These are phyloP conservation scores for Neomorphus geoffroyi DNA, from an alignment of 2,797 vertebrate genomes.

Conservation along the genomic window DNA sequence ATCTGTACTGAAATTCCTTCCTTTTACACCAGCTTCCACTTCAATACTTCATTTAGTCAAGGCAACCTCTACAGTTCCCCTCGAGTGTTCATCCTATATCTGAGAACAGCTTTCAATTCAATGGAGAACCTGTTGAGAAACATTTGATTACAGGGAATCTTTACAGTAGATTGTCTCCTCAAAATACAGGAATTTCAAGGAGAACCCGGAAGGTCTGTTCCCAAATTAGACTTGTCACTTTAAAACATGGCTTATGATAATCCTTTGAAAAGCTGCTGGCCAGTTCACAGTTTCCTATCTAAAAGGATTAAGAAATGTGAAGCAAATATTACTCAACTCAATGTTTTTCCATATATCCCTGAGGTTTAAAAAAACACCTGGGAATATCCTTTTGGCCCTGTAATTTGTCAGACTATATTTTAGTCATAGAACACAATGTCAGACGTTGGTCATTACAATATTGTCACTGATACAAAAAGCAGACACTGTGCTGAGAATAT, in stretches of 20 bases:
- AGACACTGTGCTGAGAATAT: not conserved
- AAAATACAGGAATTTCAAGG: conserved; percentile 2
- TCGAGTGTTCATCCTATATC: conserved; percentile 26
- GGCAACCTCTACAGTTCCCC: not conserved
- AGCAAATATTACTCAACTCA: not conserved
- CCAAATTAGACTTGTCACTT: not conserved
- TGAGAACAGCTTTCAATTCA: conserved; percentile 5
- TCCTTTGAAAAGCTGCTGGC: not conserved
- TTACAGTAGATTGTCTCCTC: not conserved
- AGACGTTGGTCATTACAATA: not conserved
- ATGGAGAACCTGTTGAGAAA: conserved; percentile 8
- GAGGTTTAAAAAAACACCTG: not conserved
- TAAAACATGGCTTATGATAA: not conserved
- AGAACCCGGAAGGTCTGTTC: not conserved
- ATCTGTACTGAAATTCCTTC: not conserved
- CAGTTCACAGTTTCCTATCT: not conserved
- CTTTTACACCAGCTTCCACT: conserved; percentile 20
- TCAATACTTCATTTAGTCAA: conserved; percentile 17
- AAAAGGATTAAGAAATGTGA: not conserved
- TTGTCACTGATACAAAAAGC: not conserved
- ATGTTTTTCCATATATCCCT: not conserved
- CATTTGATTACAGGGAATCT: conserved; percentile 21
- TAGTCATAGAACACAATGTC: not conserved
- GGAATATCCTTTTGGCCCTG: not conserved
- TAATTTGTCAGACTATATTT: not conserved